Base-by-base conservation (phyloP, 2,113 vertebrate species). In the Perognathus longimembris region DNA sequence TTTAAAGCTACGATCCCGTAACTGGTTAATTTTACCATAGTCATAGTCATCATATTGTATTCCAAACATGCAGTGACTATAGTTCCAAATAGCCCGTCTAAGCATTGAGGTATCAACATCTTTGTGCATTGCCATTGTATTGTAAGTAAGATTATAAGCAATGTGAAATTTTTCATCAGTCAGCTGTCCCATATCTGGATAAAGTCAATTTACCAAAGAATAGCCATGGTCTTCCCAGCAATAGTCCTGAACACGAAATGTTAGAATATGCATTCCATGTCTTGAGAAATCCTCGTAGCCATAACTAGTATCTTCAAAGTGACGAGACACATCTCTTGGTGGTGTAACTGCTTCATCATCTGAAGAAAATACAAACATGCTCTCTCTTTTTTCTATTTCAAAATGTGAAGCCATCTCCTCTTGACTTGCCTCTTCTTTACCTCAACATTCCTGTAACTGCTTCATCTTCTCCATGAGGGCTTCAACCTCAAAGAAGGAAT, bases 21-120 rank as follows among this genome's bases (percentile, higher is more conserved):
- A 98, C 97, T 99, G 99, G 97, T 99, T 99, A 96, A 99, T 99
- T 98, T 99, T 99, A 66, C 99, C 99, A 7, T 99, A 99, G 96
- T 99, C 99, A 79, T 99, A 99, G 97, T 99, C 99, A 42, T 99
- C 99, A 20, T 99, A 99, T 96, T 99, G 99, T 98, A 99, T 99
- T 97, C 99, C 99, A 96, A 99, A 99, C 99, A 99, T 99, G 98
- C 99, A 99, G 95, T 99, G 99, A 97, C 99, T 99, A 98, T 99
- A 99, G 98, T 99, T 99, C 99, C 99, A 99, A 97, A 99, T 99
- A 94, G 99, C 99, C 50, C 99, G 97, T 92, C 99, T 98, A 82
- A 99, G 98, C 98, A 99, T 99, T 79, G 99, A 99, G 95, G 99
- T 99, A 98, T 99, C 99, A 80, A 99, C 99, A 20, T 99, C 99